phyloP scores from a whole-genome alignment of 2,113 vertebrate genomes.

The Rattus rattus region DNA sequence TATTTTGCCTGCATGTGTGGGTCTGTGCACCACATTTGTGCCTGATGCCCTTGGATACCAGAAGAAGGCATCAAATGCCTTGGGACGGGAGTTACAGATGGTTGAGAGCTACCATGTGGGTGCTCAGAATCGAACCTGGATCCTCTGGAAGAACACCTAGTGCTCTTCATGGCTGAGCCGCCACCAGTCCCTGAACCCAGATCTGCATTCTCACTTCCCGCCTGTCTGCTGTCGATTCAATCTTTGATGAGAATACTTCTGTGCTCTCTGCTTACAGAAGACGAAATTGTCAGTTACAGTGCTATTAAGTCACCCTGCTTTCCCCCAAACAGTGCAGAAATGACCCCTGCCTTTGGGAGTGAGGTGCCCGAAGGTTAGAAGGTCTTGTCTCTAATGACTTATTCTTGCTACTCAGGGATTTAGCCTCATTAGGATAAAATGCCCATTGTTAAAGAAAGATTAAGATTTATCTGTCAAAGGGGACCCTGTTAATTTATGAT shows the following conservation, averaged over 20 bases:
- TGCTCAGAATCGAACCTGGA: not conserved
- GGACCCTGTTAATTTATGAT: not conserved
- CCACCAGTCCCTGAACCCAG: not conserved
- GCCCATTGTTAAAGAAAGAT: not conserved
- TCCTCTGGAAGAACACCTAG: not conserved
- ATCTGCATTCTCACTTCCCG: not conserved
- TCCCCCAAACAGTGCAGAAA: not conserved
- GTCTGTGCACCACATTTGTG: not conserved
- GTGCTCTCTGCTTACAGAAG: not conserved
- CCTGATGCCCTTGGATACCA: not conserved
- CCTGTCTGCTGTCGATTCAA: too few species aligned
- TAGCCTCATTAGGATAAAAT: not conserved
- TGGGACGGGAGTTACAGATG: not conserved
- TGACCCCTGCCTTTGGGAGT: not conserved
- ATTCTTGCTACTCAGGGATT: not conserved
- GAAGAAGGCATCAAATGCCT: not conserved
- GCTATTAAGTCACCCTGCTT: not conserved
- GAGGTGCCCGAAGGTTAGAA: not conserved
- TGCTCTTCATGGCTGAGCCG: not conserved
- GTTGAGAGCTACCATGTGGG: not conserved
- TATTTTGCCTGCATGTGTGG: not conserved
- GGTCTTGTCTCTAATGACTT: not conserved
- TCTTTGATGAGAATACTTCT: not conserved
- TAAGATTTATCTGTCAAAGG: not conserved
- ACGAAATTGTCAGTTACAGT: not conserved